Conservation (phyloP, 2,113 vertebrate species). For the Aptenodytes patagonicus region DNA sequence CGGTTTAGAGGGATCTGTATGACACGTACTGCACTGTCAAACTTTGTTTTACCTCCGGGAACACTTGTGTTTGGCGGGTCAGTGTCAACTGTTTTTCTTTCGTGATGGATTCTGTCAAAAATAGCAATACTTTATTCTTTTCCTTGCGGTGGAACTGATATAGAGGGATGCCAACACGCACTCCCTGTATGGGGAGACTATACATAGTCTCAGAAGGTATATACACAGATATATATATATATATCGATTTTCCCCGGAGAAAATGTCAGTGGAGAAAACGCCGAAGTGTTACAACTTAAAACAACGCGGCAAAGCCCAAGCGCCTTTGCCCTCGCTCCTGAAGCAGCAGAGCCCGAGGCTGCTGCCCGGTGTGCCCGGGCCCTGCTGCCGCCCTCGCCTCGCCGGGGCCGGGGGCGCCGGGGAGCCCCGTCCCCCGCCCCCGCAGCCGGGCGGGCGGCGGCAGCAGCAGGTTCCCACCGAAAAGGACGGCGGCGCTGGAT, state of each 20-base stretch:
- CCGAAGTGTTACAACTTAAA: not conserved
- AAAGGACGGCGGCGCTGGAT: not conserved
- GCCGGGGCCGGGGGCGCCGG: too few species aligned
- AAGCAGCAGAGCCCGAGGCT: not conserved
- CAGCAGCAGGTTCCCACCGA: not conserved
- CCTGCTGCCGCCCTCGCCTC: not conserved
- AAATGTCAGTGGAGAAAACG: not conserved
- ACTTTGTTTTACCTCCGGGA: constrained; percentile 9
- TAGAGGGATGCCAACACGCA: not conserved
- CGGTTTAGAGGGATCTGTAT: not conserved
- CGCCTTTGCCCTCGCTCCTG: not conserved
- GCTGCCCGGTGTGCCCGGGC: not conserved
- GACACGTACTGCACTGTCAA: not conserved
- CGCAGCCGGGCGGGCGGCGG: not conserved
- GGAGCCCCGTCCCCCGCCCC: too few species aligned
- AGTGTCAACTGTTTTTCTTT: not conserved
- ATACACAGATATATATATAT: rapidly evolving
- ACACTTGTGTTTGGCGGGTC: not conserved
- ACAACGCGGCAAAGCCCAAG: not conserved
- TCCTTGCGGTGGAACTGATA: not conserved
- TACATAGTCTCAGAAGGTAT: not conserved
- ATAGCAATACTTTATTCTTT: not conserved
- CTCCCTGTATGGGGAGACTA: not conserved
- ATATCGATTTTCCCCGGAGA: not conserved
- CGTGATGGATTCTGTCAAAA: not conserved